Base-by-base conservation (phyloP, 2,113 vertebrate species). In the Poicephalus meyeri region DNA sequence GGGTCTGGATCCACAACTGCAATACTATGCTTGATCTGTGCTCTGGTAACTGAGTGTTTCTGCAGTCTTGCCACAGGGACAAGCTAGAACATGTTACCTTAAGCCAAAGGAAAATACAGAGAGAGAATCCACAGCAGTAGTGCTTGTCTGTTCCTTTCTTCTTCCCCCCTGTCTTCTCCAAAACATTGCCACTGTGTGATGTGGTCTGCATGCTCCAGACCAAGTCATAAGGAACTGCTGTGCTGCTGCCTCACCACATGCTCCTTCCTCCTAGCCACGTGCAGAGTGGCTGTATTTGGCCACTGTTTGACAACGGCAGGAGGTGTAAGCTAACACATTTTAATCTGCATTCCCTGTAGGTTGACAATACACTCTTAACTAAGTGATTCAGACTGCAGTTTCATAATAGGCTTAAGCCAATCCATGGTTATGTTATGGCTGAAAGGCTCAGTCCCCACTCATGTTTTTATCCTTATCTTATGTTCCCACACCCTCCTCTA, bases 381-480 rank as follows among this genome's bases (percentile, higher is more conserved):
- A 80, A 90, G 82, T 93, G 95, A 96, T 90, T 96, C 95, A 95
- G 91, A 66, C 64, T 66, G 64, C 50, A 88, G 88, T 94, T 92
- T 96, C 74, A 61, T 79, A 95, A 95, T 16, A 89, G 47, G 50
- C 44, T 84, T 79, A 60, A 91, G 79, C 90, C 81, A 56, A 85
- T 79, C 78, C 52, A 49, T 29, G 81, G 78, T 64, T 93, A 25
- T 82, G 93, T 71, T 93, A 29, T 11, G 89, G 95, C 92, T 88
- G 94, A 90, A 91, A 93, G 93, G 63, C 79, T 90, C 94, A 44
- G 74, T 89, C 93, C 81, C 81, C 85, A 82, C 94, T 96, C 74
- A 65, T 69, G 92, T 77, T 90, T 95, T 94, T 20, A 65, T 65
- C 90, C 74, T 80, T 61, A 76, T 44, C 82, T 89, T 29, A 58